Evolutionary conservation across 1,140 invertebrate genomes (phyloP).

Genomic region (Heliconius hewitsoni): DNA sequence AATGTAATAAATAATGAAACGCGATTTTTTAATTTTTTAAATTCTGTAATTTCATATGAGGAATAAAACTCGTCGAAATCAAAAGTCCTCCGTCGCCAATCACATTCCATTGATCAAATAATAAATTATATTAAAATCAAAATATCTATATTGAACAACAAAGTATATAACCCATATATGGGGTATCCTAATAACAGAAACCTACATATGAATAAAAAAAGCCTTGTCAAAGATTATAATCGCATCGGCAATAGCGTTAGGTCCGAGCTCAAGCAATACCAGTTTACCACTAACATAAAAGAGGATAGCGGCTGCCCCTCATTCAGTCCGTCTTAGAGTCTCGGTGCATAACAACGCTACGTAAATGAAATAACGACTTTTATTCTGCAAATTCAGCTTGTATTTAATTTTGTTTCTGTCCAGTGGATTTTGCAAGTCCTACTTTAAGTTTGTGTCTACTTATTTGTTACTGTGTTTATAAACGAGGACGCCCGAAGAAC

Average conservation of each 20-base stretch:
- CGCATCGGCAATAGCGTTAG: slow-evolving; percentile 41
- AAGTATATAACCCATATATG: not conserved
- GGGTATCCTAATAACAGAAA: not conserved
- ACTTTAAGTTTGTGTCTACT: not conserved
- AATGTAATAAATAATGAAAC: too few relatives aligned
- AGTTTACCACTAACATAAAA: slow-evolving; percentile 75
- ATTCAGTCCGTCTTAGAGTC: slow-evolving; percentile 61
- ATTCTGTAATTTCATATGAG: too few relatives aligned
- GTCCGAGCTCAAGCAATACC: slow-evolving; percentile 52
- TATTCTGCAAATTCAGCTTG: not conserved
- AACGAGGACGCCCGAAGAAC: slow-evolving; percentile 33
- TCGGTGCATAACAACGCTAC: slow-evolving; percentile 51
- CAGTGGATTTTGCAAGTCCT: not conserved
- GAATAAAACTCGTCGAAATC: too few relatives aligned
- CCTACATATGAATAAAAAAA: slow-evolving; percentile 10
- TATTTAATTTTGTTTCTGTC: not conserved
- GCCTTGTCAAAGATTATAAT: slow-evolving; percentile 48
- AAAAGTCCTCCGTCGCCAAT: too few relatives aligned
- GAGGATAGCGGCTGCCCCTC: slow-evolving; percentile 70
- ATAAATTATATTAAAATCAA: not conserved
- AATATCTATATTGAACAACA: not conserved
- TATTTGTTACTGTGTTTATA: not conserved
- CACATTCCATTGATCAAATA: too few relatives aligned
- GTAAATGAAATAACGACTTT: slow-evolving; percentile 23
- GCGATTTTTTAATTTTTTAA: too few relatives aligned